Base-by-base conservation (phyloP, 2,888 invertebrate species). In the Terebella lapidaria region DNA sequence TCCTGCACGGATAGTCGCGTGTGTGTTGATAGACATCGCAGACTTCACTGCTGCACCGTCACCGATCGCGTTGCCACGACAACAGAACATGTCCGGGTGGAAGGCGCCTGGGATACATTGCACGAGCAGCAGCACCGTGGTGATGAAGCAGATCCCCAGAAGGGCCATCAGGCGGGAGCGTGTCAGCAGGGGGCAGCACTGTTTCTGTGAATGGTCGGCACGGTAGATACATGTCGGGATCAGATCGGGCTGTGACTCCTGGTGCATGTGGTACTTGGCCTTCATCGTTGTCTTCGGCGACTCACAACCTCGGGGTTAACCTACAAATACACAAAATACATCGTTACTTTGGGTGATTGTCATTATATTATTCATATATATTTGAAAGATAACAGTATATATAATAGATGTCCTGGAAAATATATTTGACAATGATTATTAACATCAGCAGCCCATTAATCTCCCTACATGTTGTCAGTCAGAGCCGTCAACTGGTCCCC, bases 121-220 rank as follows among this genome's bases (percentile, higher is more conserved):
- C 27, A 53, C 10, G 15, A 53, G 53, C 15, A 53, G 53, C 53
- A 53, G 53, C 5, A 25, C 22, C 27, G 53, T 53, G 15, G 53
- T 28, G 29, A 53, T 53, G 15, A 53, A 28, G 15, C 5, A 28
- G 26, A 27, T 28, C 4, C 53, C 53, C 28, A 53, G 29, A 28
- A 15, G 15, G 15, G 26, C 22, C 53, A 53, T 29, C 95, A 49
- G 49, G 18, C 49, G 49, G 49, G 5, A 5, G 10, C 49, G 49
- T 5, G 49, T 49, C 10, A 49, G 5, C 5, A 22, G 18, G 10
- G 49, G 49, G 49, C 49, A 49, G 49, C 22, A 49, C 49, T 10
- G 49, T n/a, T 5, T 5, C 49, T n/a, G 18, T 15, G 49, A 49
- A 5, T 10, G 18, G 49, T 15, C 5, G 49, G 49, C 10, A 24